Conservation (phyloP, 2,797 vertebrate species). For the Antrozous pallidus region DNA sequence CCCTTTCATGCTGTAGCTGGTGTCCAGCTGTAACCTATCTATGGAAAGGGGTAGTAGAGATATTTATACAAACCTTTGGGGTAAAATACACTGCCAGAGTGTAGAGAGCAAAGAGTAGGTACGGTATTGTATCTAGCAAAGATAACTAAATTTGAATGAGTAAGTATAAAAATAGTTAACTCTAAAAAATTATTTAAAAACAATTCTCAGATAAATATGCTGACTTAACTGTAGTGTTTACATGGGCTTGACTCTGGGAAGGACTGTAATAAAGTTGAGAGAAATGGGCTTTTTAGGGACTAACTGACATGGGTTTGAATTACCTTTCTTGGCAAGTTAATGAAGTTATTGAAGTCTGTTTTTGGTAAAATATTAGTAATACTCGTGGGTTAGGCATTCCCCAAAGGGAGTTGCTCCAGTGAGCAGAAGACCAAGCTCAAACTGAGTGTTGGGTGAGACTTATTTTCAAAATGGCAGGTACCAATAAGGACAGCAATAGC, state of each 20-base stretch:
- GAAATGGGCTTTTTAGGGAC: constrained; percentile 4
- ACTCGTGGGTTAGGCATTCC: not conserved
- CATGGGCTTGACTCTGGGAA: constrained; percentile 37
- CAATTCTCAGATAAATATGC: not conserved
- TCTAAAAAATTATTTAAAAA: constrained; percentile 28
- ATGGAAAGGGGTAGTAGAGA: not conserved
- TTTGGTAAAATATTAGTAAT: not conserved
- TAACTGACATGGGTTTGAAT: not conserved
- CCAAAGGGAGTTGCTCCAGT: not conserved
- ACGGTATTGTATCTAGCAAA: not conserved
- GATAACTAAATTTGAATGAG: not conserved
- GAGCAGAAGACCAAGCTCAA: not conserved
- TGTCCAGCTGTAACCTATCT: not conserved
- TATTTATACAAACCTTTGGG: not conserved
- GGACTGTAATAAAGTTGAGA: not conserved
- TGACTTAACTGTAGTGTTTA: not conserved
- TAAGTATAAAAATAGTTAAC: not conserved
- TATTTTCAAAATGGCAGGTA: not conserved
- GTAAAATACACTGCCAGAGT: not conserved
- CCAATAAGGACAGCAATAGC: not conserved
- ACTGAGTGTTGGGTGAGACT: not conserved
- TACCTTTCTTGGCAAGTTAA: not conserved
- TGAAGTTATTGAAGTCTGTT: not conserved
- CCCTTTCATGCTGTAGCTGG: not conserved
- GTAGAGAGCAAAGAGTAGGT: not conserved